Evolutionary conservation across 2,888 invertebrate genomes (phyloP), one percentile per base, ranked within the genome.

Genomic region (Diloba caeruleocephala): DNA sequence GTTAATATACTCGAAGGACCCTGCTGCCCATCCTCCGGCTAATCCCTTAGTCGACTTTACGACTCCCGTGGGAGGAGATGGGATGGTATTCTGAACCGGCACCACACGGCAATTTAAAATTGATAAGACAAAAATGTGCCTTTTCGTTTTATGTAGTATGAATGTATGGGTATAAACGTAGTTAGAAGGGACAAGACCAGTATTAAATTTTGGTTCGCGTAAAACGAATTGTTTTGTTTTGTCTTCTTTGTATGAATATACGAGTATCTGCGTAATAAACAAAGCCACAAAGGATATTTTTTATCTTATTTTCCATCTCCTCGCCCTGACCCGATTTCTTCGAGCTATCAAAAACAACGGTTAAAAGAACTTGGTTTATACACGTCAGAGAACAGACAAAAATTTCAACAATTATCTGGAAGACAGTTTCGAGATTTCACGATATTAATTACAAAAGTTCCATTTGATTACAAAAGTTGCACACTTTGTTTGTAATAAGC

Each of bases 401-500:
- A 39, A 53, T 52, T 46, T 34, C 38, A 43, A 44, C 55, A 60
- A 49, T 53, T 52, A 67, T 64, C 60, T 49, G 33, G 2, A 50
- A 58, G 52, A 58, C 63, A 59, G 60, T 59, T 42, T 29, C 14
- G 34, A 54, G 53, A 63, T 60, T 37, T 51, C 38, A 12, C 13
- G 39, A 58, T 58, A 72, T 72, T 73, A 64, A 72, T 72, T 73
- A 70, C 37, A 53, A 61, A 72, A 72, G 67, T 72, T 72, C 57
- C 33, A 70, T 57, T 73, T 67, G 36, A 62, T 70, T 53, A 67
- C 58, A 49, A 61, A 72, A 73, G 57, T 71, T 62, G 51, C 65
- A 52, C 60, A 52, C 54, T 72, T 66, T 53, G 70, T 49, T 63
- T 43, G 52, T 54, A 50, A 37, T 52, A 53, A 53, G 25, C 43